Base-by-base conservation (phyloP, 2,888 invertebrate genomes). In the Rambutsinella grinnellia region DNA sequence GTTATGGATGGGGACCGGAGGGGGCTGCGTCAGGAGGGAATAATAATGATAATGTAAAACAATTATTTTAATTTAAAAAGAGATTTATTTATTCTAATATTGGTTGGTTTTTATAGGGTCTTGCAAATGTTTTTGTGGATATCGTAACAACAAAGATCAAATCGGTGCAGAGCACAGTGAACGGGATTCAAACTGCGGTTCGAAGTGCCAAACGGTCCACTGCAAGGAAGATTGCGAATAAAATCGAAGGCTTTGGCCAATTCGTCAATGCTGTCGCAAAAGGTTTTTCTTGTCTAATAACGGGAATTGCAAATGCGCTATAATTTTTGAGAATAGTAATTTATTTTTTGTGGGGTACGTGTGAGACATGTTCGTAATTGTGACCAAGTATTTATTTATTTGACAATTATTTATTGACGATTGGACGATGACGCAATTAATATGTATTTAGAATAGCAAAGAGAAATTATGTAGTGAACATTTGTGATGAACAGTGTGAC, bases 201-300 rank as follows among this genome's bases (percentile, higher is more conserved):
- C 57, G 61, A 56, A 49, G 68, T 62, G 76, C 76, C 28, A 79
- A 79, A 51, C 61, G 63, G 46, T 68, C 71, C 44, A 67, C 76
- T 13, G 79, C 79, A 2, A 62, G 76, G 54, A 79, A 79, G 58
- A 63, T 79, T 47, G 76, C 79, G 10, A 76, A 62, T 5, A 76
- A 79, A 44, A 79, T 79, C 28, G 79, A 79, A 49, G 79, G 79
- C 21, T 28, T 79, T 24, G 79, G 79, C 8, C 47, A 62, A 5
- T 69, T 79, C 36, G 76, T 79, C 26, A 68, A 71, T 27, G 79
- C 79, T 10, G 56, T 79, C 24, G 68, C 79, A 17, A 76, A 76
- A 79, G 76, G 79, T 76, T 62, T 79, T 15, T 66, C 76, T 28
- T 70, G 76, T 51, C 72, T 79, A 28, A 71, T 79, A 46, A 72